Conservation (phyloP, 2,113 vertebrate species). For the Puffinus mauretanicus region DNA sequence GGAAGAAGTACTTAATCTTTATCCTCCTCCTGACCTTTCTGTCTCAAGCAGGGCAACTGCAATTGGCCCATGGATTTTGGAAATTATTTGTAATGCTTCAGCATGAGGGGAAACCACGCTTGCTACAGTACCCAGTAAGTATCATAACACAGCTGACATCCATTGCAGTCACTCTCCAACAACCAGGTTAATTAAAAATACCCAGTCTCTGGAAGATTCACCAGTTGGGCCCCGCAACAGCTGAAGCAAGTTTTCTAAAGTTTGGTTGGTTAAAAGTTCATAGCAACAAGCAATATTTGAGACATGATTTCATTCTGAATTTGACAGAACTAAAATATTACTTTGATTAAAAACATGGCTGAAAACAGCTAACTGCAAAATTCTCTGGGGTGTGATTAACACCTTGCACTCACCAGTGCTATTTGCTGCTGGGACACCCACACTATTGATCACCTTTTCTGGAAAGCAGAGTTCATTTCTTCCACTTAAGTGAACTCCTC, state of each 20-base stretch:
- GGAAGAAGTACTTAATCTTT: neutral
- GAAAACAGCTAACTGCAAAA: neutral
- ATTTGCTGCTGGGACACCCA: neutral
- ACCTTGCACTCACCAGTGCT: neutral
- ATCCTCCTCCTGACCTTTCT: neutral
- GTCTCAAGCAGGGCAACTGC: neutral
- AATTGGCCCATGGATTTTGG: neutral
- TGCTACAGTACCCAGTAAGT: neutral
- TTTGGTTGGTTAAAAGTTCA: neutral
- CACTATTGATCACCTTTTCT: neutral
- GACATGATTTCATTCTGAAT: neutral
- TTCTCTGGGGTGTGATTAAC: neutral
- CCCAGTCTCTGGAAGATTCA: neutral
- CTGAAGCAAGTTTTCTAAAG: neutral
- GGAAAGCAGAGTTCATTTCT: neutral
- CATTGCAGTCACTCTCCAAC: neutral
- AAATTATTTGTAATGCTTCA: neutral
- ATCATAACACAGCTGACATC: neutral
- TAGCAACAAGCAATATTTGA: neutral
- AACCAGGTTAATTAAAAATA: neutral
- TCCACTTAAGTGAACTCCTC: neutral
- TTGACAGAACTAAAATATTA: neutral
- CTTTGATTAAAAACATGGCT: neutral
- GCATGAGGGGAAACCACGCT: neutral
- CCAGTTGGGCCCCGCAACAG: neutral